Evolutionary conservation across 2,113 vertebrate genomes (phyloP).

Genomic region (Verasper variegatus): DNA sequence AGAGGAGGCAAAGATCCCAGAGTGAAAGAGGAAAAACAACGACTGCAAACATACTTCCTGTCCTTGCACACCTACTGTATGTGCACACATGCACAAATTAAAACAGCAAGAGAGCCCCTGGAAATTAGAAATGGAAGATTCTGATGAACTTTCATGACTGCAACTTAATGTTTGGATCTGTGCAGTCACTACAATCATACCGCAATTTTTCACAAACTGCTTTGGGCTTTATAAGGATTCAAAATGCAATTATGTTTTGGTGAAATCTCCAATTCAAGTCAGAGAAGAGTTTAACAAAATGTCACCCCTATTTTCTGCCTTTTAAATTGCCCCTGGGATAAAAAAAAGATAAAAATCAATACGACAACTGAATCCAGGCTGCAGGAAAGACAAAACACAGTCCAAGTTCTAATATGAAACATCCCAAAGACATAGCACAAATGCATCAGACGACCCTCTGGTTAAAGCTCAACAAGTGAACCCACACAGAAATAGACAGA

Average conservation of each 20-base stretch:
- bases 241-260: slow-evolving; percentile 22
- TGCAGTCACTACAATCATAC: slow-evolving; percentile 8
- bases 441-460: neutral
- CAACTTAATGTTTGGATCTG: slow-evolving; percentile 10
- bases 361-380: neutral
- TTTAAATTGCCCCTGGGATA: neutral
- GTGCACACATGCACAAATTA: neutral
- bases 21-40: slow-evolving; percentile 17
- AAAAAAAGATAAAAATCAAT: neutral
- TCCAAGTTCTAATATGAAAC: neutral
- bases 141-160: slow-evolving; percentile 3
- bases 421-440: neutral
- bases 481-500: neutral
- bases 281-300: neutral
- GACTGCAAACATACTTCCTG: neutral
- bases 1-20: neutral
- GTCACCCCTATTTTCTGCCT: neutral
- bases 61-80: neutral
- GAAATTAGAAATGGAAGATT: neutral
- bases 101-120: neutral
- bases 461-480: slow-evolving; percentile 15
- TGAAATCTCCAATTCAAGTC: neutral
- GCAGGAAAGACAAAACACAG: neutral
- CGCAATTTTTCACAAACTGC: neutral
- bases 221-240: neutral